Conservation (phyloP, 2,797 vertebrate species). For the Aplochiton taeniatus region DNA sequence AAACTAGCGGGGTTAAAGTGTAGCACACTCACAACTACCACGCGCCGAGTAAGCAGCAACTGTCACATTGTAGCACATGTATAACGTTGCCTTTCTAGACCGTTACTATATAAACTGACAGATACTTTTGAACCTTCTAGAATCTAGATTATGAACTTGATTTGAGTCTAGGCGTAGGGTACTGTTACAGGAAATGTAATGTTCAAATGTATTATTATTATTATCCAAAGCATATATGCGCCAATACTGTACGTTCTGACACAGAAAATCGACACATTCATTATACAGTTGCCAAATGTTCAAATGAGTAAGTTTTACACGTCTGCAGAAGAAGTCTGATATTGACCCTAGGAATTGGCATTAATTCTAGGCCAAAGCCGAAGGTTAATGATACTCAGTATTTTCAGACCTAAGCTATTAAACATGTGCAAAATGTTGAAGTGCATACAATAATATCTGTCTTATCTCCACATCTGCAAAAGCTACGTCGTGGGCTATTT, state of each 20-base stretch:
- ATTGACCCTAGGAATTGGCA: conserved; percentile 41
- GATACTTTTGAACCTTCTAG: conserved; percentile 13
- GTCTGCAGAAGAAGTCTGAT: conserved; percentile 46
- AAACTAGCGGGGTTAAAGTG: conserved; percentile 3
- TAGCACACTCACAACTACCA: background rate
- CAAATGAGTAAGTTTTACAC: conserved; percentile 49
- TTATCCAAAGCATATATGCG: no score
- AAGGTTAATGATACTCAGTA: conserved; percentile 40
- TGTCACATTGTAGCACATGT: background rate
- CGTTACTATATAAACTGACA: conserved; percentile 38
- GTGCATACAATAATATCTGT: conserved; percentile 58
- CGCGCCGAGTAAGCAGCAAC: conserved; percentile 1
- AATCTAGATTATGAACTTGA: conserved; percentile 10
- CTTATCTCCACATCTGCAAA: conserved; percentile 70
- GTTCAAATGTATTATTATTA: no score
- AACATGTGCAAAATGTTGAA: conserved; percentile 65
- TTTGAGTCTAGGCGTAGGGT: background rate
- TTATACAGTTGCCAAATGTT: conserved; percentile 24
- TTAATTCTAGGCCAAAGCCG: conserved; percentile 60
- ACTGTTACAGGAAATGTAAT: no score
- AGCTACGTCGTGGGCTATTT: conserved; percentile 55
- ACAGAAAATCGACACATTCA: conserved; percentile 21
- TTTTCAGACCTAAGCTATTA: conserved; percentile 11
- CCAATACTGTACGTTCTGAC: conserved; percentile 6
- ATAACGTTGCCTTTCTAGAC: background rate